Percentiles rank a stretch among this genome's conserved stretches.
phyloP scores from a whole-genome alignment of 2,113 vertebrate species.

The Etheostoma spectabile region DNA sequence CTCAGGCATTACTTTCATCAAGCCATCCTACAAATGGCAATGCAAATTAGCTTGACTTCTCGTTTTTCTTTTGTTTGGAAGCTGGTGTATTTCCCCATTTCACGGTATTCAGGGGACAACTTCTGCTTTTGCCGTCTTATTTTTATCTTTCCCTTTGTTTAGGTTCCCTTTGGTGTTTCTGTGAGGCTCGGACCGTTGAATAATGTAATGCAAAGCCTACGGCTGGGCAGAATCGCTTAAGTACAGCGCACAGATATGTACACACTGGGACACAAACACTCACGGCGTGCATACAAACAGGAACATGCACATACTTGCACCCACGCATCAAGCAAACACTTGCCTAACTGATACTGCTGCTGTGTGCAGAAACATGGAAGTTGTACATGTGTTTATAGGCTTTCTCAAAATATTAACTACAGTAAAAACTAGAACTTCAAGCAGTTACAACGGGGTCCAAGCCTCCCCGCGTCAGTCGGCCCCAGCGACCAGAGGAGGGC shows the following conservation, averaged over 20 bases:
- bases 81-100: conserved; percentile 67
- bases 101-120: conserved; percentile 35
- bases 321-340: not conserved
- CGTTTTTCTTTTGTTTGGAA: conserved; percentile 74
- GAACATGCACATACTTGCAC: conserved; percentile 25
- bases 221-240: not conserved
- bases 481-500: too few relatives aligned
- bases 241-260: conserved; percentile 27
- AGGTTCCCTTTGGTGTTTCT: conserved; percentile 36
- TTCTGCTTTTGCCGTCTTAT: conserved; percentile 74
- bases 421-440: too few relatives aligned
- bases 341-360: not conserved
- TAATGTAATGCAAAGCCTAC: conserved; percentile 40
- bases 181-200: conserved; percentile 46
- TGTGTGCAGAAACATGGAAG: not conserved
- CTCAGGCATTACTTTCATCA: conserved; percentile 55
- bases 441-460: too few relatives aligned
- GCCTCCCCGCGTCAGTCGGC: too few relatives aligned
- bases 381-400: conserved; percentile 4
- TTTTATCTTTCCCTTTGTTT: conserved; percentile 49
- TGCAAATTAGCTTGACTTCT: conserved; percentile 75
- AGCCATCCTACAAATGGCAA: conserved; percentile 53
- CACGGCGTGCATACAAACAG: conserved; percentile 26
- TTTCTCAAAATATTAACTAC: conserved; percentile 67
- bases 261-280: conserved; percentile 21